A percentile compares a stretch with the other conserved stretches of the same genome.
Evolutionary conservation across 2,888 invertebrate species (phyloP).

Genomic region (Harpalus rubripes): DNA sequence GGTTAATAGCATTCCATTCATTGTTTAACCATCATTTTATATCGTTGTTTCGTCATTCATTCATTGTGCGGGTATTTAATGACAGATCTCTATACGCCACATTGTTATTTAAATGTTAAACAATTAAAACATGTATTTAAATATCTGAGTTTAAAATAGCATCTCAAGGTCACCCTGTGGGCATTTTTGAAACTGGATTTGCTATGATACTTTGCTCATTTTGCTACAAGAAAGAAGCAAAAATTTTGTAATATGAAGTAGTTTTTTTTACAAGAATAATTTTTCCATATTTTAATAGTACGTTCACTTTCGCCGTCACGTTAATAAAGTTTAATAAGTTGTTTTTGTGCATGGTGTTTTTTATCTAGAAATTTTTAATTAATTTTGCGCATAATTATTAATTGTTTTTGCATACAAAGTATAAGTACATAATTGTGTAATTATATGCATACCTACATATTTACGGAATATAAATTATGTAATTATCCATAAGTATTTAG

Average conservation of each 20-base stretch:
- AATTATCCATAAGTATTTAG: too few species aligned
- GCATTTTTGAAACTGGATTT: conserved; percentile 44
- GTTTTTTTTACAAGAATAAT: too few species aligned
- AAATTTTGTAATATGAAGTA: too few species aligned
- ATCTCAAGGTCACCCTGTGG: conserved; percentile 36
- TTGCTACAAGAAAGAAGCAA: too few species aligned
- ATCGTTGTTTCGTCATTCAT: neutral
- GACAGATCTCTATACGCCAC: neutral
- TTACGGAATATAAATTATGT: too few species aligned
- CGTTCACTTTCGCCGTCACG: conserved; percentile 13
- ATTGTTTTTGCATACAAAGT: too few species aligned
- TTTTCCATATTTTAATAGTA: neutral
- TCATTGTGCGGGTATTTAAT: neutral
- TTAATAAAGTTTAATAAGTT: too few species aligned
- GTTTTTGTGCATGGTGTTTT: too few species aligned
- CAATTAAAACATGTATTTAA: conserved; percentile 45
- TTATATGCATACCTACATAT: too few species aligned
- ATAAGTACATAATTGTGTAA: too few species aligned
- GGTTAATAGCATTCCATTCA: neutral
- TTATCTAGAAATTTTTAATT: too few species aligned
- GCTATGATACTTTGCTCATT: neutral
- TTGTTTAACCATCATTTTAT: neutral
- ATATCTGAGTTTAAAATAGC: conserved; percentile 27
- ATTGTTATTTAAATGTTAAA: conserved; percentile 23
- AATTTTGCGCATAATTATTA: too few species aligned